phyloP scores from a whole-genome alignment of 2,797 vertebrate genomes.

The Lutjanus argentimaculatus region DNA sequence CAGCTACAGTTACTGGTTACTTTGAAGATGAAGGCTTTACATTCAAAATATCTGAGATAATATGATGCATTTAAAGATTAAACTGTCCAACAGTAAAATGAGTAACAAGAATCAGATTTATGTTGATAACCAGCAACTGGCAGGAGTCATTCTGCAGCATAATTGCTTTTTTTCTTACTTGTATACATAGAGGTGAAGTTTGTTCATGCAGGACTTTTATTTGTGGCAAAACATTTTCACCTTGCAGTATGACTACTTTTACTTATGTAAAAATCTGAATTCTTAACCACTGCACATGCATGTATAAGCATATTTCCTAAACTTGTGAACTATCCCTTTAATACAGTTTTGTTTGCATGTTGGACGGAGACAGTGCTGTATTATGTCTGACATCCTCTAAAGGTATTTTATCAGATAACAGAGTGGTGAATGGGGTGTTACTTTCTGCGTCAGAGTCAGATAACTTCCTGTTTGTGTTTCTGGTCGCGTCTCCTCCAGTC shows the following conservation, averaged over 20 bases:
- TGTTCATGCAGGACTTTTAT: too few relatives aligned
- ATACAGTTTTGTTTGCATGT: background rate
- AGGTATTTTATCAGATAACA: background rate
- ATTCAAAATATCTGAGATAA: background rate
- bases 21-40: background rate
- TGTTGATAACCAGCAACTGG: background rate
- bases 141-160: background rate
- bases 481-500: background rate
- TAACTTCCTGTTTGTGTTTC: conserved; percentile 23
- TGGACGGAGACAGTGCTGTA: background rate
- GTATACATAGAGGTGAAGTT: background rate
- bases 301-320: background rate
- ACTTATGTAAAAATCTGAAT: background rate
- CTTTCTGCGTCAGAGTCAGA: background rate
- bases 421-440: background rate
- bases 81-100: background rate
- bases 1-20: background rate
- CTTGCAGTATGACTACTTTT: background rate
- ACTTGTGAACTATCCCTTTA: background rate
- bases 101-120: background rate
- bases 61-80: background rate
- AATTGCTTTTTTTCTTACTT: background rate
- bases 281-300: too few relatives aligned
- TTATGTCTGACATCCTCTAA: background rate
- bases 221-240: too few relatives aligned